Conservation (phyloP, 2,797 vertebrate genomes). For the Sebastes taczanowskii region DNA sequence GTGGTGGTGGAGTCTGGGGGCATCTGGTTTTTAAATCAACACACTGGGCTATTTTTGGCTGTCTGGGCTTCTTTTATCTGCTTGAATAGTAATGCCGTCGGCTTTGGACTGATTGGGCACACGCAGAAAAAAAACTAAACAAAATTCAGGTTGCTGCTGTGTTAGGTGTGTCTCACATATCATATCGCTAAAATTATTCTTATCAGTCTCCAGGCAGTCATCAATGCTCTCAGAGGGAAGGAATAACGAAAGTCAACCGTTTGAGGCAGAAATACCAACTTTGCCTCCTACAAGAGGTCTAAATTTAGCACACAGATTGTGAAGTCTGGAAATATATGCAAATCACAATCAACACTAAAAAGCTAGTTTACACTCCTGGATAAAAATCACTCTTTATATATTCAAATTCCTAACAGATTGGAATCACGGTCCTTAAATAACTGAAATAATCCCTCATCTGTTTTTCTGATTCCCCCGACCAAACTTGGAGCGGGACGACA, state of each 20-base stretch:
- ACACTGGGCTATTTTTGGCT: not conserved
- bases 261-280: not conserved
- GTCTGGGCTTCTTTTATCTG: not conserved
- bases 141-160: not conserved
- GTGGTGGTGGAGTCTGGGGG: not conserved
- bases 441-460: conserved; percentile 26
- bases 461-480: conserved; percentile 19
- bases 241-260: not conserved
- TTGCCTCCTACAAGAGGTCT: not conserved
- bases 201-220: conserved; percentile 29
- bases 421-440: conserved; percentile 19
- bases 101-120: not conserved
- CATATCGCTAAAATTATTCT: not conserved
- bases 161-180: conserved; percentile 1
- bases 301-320: conserved; percentile 9
- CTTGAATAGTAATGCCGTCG: not conserved
- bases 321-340: not conserved
- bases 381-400: conserved; percentile 8
- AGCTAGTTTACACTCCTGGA: not conserved
- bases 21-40: conserved; percentile 14
- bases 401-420: conserved; percentile 19
- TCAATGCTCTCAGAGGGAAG: not conserved
- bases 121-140: not conserved
- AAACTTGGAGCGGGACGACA: conserved; percentile 27
- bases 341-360: conserved; percentile 2